Evolutionary conservation across 2,113 vertebrate genomes (phyloP), one percentile per base, ranked within the genome.

Genomic region (Brachypodius melanocephalos): DNA sequence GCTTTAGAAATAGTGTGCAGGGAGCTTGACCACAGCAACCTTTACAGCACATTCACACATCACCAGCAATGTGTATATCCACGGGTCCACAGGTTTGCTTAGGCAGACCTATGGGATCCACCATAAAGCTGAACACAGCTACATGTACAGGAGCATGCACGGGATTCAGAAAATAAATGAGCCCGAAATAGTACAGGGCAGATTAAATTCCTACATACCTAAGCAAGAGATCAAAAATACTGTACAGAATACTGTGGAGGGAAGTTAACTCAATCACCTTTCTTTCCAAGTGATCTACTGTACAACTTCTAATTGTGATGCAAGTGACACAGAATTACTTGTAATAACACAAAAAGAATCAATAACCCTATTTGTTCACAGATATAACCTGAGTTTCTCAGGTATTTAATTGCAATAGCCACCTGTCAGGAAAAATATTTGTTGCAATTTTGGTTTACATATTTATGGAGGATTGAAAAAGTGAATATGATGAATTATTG

Each of bases 381-480:
- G 48, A 52, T 68, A 82, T 40, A 76, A 61, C 43, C 32, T 59
- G 43, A 29, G 17, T 82, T 95, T 74, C 75, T 94, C 26, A n/a
- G 46, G 14, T 90, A 51, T 96, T 95, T 93, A 93, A 97, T 90
- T 94, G 59, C 57, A 80, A 57, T 85, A 93, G 79, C 73, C 90
- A 94, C 77, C 71, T 94, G 74, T 72, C 84, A 95, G 80, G 63
- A 90, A 94, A 92, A 92, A 76, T 78, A 89, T 75, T 92, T 79
- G 49, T 89, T 96, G 77, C 29, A 16, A 69, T 80, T 93, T 87
- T 97, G 42, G 52, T 96, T 90, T 95, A 76, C 51, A 63, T 96
- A 96, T 96, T 96, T 96, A 91, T 93, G 12, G 51, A 36, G 36
- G 24, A 66, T 59, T 45, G n/a, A 89, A 97, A 96, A 94, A 93